Base-by-base conservation (phyloP, 2,113 vertebrate genomes). In the Pollimyrus isidori region DNA sequence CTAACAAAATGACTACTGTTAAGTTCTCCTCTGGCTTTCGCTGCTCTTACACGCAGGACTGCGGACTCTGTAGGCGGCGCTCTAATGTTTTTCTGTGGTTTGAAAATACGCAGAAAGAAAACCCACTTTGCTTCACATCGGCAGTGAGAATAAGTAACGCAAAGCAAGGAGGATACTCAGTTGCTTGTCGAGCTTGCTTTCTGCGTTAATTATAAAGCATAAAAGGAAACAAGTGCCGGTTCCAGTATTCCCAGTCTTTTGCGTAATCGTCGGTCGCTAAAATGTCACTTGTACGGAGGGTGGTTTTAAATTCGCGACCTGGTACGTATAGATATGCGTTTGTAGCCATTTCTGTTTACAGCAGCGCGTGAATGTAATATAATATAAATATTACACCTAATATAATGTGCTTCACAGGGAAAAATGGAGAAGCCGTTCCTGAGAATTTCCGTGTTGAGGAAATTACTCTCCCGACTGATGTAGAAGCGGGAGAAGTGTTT, bases 381-480 rank as follows among this genome's bases (percentile, higher is more conserved):
- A 1, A 0, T 15, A 35, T 23, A 6, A 35, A 21, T 4, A 30
- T 26, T 90, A 3, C 49, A 19, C 6, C 39, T 58, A 87, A 84
- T 49, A 21, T 56, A 58, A n/a, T 46, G 91, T 93, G 94, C 88
- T 45, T 0, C 88, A 87, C 42, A 99, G 97, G 97, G 86, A 96
- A 93, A 92, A 96, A 97, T 93, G 97, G 96, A 58, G 93, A 90
- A 89, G 97, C 98, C 62, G 95, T 95, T 91, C 94, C 96, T 88
- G 97, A 95, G 90, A 97, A 98, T 91, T 99, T 99, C 92, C 93
- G 92, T 7, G 82, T 97, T 73, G 97, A 98, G 89, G 95, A 97
- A 89, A 91, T 90, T n/a, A 94, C 76, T 50, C 92, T 98, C 86
- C 49, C 93, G 21, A 92, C 95, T 84, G 94, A 91, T 0, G 89